These are phyloP conservation scores for Serinus canaria DNA, from an alignment of 2,113 vertebrate genomes.

Conservation along the genomic window DNA sequence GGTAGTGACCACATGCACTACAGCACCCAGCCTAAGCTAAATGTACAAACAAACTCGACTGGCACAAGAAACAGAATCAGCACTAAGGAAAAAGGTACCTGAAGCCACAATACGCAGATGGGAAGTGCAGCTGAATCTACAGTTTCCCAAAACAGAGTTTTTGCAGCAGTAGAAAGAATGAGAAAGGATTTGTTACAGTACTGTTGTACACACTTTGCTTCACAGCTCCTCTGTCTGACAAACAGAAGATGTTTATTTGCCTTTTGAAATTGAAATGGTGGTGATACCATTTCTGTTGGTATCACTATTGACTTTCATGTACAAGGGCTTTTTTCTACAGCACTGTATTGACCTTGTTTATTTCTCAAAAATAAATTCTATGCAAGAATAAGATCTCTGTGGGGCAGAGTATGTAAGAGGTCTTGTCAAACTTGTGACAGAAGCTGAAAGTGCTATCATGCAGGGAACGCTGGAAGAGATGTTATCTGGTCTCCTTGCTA, in stretches of 20 bases:
- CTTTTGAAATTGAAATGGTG: background rate
- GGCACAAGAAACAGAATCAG: background rate
- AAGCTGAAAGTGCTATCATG: background rate
- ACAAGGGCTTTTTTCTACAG: background rate
- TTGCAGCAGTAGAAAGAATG: background rate
- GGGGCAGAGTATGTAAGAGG: background rate
- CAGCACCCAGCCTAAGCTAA: background rate
- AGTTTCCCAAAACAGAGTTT: background rate
- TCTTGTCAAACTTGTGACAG: background rate
- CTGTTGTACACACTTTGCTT: background rate
- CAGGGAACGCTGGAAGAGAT: background rate
- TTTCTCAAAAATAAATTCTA: background rate
- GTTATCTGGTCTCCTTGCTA: background rate
- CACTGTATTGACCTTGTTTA: background rate
- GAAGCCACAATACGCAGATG: background rate
- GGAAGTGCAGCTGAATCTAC: background rate
- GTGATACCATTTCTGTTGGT: background rate
- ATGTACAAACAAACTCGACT: fast-evolving
- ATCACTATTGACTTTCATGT: background rate
- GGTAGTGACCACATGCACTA: background rate
- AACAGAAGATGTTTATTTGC: background rate
- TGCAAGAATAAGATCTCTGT: background rate
- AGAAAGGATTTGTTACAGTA: background rate
- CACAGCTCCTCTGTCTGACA: background rate
- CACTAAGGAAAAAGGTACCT: background rate